Evolutionary conservation across 2,888 invertebrate species (phyloP), one percentile per base, ranked within the genome.

Genomic region (Parasteatoda lunata): DNA sequence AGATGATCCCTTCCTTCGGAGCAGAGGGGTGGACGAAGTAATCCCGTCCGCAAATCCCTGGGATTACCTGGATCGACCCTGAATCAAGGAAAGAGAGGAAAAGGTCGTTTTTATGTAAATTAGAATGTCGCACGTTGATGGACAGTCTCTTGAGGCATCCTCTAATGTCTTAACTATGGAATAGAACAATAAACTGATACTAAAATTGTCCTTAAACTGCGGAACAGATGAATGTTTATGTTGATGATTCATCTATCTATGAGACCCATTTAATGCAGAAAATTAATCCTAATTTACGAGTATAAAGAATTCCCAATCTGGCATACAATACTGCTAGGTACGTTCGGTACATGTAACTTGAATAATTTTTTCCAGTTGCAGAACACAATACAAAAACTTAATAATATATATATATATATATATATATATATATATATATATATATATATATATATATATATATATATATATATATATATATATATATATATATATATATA

Each of bases 31-130:
- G 52, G 54, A 72, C 49, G 30, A 45, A n/a, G 73, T 84, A 84
- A 84, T 84, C 79, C 79, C 49, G 54, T 70, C 85, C 80, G 75
- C 79, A 80, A 86, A 86, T 86, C 85, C 78, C 66, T 59, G 11
- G 85, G 85, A 86, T 86, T 86, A 86, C 80, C 80, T 86, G 85
- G 30, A 64, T 13, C 48, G 59, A 59, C 52, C 48, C 64, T 51
- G 54, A 47, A n/a, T 59, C n/a, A 30, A 51, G 49, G 80, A 80
- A 72, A 80, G 76, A 77, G 85, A 54, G 77, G 77, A 76, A 59
- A 72, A 80, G 80, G 85, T 86, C 80, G 80, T 86, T 86, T 86
- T 86, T 86, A 86, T 86, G 85, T 80, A 86, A 86, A 86, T 86
- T 80, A 86, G 85, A 54, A 81, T 80, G 85, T 86, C 80, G 77